Evolutionary conservation across 2,888 invertebrate genomes (phyloP), one percentile per base, ranked within the genome.

Genomic region (Lasius fuliginosus): DNA sequence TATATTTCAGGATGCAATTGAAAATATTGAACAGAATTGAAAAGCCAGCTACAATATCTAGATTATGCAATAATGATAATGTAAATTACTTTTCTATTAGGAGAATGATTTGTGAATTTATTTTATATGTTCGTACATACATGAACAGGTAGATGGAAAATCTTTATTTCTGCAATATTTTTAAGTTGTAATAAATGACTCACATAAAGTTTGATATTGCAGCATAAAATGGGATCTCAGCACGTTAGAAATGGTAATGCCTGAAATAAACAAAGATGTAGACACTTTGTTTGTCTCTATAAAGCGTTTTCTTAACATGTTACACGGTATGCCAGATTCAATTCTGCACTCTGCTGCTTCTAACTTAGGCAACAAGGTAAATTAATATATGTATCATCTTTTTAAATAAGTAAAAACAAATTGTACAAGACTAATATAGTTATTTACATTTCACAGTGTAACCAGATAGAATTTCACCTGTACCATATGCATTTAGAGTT

Each of bases 401-500:
- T 15, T 53, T 12, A 27, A 42, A n/a, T 53, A 60, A 76, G 18
- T 62, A 65, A 67, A 73, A 65, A 27, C 40, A 27, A 67, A 49
- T 60, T 56, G 42, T 27, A 27, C 11, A 40, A 60, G 1, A 46
- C 33, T 74, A 40, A 76, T 23, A 77, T 58, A 18, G 8, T 64
- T 36, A 36, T 67, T 86, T 73, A 40, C 75, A 42, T 94, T 93
- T 83, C 87, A 96, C 87, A 96, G 95, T 95, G 95, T 85, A 87
- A 92, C 1, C 95, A 95, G 82, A 94, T 95, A 12, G 94, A 95
- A n/a, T 95, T 95, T 90, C 96, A 96, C 84, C 91, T 95, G 85
- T 95, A 95, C 84, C 96, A 96, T 90, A 87, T 95, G 69, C 95
- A 96, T 86, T 89, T 96, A 84, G 96, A 96, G 84, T 87, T 96